Evolutionary conservation across 2,113 vertebrate genomes (phyloP).

Genomic region (Grammomys surdaster): DNA sequence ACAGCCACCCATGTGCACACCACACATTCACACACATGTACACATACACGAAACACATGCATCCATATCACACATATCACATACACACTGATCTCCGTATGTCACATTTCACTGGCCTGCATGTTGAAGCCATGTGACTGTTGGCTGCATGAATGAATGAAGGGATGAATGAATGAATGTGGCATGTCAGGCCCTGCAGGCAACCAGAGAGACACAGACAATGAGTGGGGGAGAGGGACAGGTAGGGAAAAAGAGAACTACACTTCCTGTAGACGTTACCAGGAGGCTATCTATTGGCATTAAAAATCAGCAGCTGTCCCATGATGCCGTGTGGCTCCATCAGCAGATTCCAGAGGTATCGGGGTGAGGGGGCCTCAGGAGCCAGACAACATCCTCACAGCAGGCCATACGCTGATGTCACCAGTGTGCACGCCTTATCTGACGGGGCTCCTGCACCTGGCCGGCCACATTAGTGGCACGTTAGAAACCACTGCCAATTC

Average conservation of each 20-base stretch:
- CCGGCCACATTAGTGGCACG: accelerated
- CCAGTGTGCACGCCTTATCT: accelerated
- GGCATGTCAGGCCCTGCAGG: accelerated
- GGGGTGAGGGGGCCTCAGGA: neutral
- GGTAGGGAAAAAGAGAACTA: neutral
- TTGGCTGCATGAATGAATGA: neutral
- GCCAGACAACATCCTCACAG: too few relatives aligned
- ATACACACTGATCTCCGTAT: too few relatives aligned
- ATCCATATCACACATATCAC: neutral
- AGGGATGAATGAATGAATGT: neutral
- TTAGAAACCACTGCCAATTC: neutral
- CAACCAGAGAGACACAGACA: neutral
- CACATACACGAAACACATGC: neutral
- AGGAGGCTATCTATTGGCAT: neutral
- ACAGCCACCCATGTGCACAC: neutral
- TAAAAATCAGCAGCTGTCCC: neutral
- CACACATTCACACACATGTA: neutral
- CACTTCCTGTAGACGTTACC: too few relatives aligned
- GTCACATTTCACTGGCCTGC: neutral
- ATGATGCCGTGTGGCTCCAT: neutral
- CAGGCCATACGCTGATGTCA: accelerated
- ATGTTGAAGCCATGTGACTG: neutral
- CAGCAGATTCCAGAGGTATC: neutral
- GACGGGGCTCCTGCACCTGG: neutral
- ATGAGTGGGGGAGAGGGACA: neutral